Evolutionary conservation across 2,888 invertebrate genomes (phyloP), one percentile per base, ranked within the genome.

Genomic region (Ceraclea dissimilis): DNA sequence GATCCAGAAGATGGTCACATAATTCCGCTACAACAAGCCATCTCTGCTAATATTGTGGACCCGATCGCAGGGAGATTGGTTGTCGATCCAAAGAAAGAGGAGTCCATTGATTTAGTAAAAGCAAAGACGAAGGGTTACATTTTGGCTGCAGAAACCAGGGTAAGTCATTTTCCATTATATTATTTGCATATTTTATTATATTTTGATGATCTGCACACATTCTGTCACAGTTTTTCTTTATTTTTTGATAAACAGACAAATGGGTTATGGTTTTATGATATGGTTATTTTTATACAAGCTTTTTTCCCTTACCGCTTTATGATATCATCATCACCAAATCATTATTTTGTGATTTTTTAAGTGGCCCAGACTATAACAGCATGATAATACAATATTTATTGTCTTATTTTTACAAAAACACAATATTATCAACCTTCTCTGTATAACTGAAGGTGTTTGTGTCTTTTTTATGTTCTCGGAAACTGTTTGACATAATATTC

Each of bases 101-200:
- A 76, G 61, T 78, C 75, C 71, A 75, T 84, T 63, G 90, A 92
- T 80, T 84, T 93, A 71, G 79, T 86, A 68, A 91, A 90, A 79
- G 93, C 93, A 70, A 80, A 85, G 71, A 88, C 90, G 72, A 86
- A 85, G 79, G 92, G 93, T 69, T 86, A 88, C 77, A 84, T 93
- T 69, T 82, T 93, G 78, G 86, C 91, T 73, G 92, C 93, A 71
- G 90, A 92, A 82, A 88, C 90, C 71, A 84, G 93, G 91, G 93
- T 93, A 83, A 93, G 92, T 86, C 64, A 66, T 66, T 65, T 64
- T 63, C 51, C 13, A 13, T 39, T 11, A 8, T n/a, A n/a, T 39
- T 39, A 13, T 39, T n/a, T 8, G 13, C 39, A 39, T 39, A 39
- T 8, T 39, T 39, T 8, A 39, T 8, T 13, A 39, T n/a, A 13